Evolutionary conservation across 2,113 vertebrate species (phyloP).

Genomic region (Rhea pennata): DNA sequence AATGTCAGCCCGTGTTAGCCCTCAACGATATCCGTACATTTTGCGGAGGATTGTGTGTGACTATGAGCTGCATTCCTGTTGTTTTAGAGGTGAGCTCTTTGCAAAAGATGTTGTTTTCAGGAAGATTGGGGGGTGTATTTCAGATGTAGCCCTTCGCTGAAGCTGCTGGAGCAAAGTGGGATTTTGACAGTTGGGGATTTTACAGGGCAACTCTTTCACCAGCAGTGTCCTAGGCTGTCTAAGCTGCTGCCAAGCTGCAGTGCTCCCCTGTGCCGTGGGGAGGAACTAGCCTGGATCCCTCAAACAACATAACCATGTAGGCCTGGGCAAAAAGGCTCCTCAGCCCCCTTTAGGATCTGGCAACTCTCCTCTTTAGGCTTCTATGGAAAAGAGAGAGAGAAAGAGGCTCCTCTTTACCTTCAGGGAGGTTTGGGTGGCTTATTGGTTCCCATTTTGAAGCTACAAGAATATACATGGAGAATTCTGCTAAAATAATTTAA

Average conservation of each 20-base stretch:
- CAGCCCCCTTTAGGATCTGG: background rate
- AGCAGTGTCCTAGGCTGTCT: background rate
- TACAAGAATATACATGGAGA: background rate
- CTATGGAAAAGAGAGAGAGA: background rate
- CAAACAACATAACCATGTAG: background rate
- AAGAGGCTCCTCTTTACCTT: background rate
- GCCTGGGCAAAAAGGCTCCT: background rate
- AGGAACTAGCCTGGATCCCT: background rate
- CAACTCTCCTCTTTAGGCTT: background rate
- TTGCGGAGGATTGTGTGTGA: no score
- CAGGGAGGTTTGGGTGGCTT: background rate
- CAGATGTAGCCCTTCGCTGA: no score
- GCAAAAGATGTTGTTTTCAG: no score
- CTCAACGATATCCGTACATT: no score
- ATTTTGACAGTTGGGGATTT: background rate
- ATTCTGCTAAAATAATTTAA: background rate
- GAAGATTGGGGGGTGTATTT: no score
- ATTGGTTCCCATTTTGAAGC: background rate
- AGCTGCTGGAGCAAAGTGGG: background rate
- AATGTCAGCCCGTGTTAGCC: no score
- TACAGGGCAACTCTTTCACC: background rate
- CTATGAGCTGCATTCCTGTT: no score
- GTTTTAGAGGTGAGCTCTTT: no score
- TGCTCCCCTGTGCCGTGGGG: background rate
- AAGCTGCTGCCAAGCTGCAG: background rate